Evolutionary conservation across 2,797 vertebrate species (phyloP).

Genomic region (Florisuga fusca): DNA sequence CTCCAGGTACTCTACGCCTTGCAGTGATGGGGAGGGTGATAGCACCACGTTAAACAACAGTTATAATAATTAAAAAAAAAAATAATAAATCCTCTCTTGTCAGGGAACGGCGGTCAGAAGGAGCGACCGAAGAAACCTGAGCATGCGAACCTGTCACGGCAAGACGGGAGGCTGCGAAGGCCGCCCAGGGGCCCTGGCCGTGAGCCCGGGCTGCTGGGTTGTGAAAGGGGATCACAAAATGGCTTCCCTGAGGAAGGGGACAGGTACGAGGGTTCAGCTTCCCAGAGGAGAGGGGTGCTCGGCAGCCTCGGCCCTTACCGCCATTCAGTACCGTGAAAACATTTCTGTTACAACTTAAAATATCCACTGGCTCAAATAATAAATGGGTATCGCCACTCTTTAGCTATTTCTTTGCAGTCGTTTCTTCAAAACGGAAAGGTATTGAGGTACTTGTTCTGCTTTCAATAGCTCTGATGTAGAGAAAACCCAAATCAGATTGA

Average conservation of each 20-base stretch:
- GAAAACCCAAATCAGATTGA: neutral
- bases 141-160: too few relatives aligned
- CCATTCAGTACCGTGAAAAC: neutral
- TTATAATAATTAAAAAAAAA: too few relatives aligned
- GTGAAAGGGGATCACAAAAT: neutral
- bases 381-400: neutral
- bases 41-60: neutral
- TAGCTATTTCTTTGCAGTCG: neutral
- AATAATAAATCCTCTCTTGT: neutral
- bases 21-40: accelerated
- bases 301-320: neutral
- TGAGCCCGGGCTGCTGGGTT: accelerated
- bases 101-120: neutral
- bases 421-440: neutral
- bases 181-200: neutral
- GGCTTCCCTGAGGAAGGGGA: accelerated
- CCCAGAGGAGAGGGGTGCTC: accelerated
- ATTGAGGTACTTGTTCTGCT: neutral
- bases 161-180: accelerated
- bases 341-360: neutral
- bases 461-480: neutral
- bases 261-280: neutral
- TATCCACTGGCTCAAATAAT: neutral
- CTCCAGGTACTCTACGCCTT: accelerated
- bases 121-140: neutral